Evolutionary conservation across 2,888 invertebrate species (phyloP).

Genomic region (Apodemia hepburni): DNA sequence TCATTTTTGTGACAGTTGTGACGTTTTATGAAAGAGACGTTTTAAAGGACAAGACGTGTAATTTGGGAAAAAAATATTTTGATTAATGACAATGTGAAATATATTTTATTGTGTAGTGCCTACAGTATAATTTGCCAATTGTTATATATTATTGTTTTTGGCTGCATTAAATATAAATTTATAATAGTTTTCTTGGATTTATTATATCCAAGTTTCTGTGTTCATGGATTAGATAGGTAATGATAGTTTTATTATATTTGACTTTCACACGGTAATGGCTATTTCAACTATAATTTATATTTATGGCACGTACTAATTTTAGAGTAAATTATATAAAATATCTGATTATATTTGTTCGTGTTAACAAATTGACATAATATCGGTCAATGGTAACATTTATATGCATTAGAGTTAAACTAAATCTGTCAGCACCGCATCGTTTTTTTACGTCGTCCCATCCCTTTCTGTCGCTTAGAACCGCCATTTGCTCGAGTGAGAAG

Average conservation of each 20-base stretch:
- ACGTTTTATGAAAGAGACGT: not conserved
- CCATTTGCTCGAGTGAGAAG: no score
- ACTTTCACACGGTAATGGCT: constrained; percentile 1
- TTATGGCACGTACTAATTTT: no score
- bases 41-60: not conserved
- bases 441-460: no score
- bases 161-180: constrained; percentile 15
- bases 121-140: not conserved
- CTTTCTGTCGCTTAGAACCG: no score
- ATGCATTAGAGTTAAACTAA: no score
- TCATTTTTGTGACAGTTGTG: not conserved
- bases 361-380: no score
- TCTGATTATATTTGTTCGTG: no score
- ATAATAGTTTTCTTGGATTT: constrained; percentile 50
- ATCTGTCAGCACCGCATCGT: no score
- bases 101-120: constrained; percentile 2
- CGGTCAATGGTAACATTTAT: no score
- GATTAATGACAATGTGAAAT: not conserved
- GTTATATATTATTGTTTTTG: not conserved
- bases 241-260: constrained; percentile 21
- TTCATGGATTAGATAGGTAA: constrained; percentile 60
- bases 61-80: no score
- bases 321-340: no score
- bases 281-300: no score
- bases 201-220: constrained; percentile 61